phyloP scores from a whole-genome alignment of 2,113 vertebrate genomes.

The Synodontis membranacea region DNA sequence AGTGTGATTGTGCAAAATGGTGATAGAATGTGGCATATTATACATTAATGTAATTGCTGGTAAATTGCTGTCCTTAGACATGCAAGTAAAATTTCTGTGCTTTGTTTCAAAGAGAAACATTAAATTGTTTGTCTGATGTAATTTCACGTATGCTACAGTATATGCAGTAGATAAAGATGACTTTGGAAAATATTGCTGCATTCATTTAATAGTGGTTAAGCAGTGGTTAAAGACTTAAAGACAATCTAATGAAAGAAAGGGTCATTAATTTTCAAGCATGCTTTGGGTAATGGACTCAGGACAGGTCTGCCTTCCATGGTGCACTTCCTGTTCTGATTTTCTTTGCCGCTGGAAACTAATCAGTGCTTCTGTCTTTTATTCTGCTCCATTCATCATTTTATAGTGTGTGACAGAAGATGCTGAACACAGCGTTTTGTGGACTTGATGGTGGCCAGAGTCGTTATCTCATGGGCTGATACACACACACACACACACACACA shows the following conservation, averaged over 20 bases:
- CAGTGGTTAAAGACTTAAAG: background rate
- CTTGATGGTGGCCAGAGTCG: background rate
- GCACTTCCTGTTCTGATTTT: background rate
- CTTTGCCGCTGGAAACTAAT: background rate
- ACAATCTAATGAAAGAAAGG: background rate
- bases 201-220: background rate
- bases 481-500: background rate
- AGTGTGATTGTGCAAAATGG: too few relatives aligned
- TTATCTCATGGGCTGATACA: background rate
- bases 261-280: background rate
- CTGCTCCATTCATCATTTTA: conserved; percentile 11
- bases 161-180: background rate
- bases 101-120: too few relatives aligned
- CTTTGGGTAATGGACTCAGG: background rate
- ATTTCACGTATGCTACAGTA: background rate
- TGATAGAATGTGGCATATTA: background rate
- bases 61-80: background rate
- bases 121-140: background rate
- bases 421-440: background rate
- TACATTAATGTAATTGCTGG: background rate
- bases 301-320: background rate
- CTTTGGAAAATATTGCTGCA: background rate
- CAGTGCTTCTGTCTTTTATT: conserved; percentile 8
- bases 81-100: too few relatives aligned
- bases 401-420: background rate